These are phyloP conservation scores for Amphilophus citrinellus DNA, from an alignment of 2,113 vertebrate genomes.

Conservation along the genomic window DNA sequence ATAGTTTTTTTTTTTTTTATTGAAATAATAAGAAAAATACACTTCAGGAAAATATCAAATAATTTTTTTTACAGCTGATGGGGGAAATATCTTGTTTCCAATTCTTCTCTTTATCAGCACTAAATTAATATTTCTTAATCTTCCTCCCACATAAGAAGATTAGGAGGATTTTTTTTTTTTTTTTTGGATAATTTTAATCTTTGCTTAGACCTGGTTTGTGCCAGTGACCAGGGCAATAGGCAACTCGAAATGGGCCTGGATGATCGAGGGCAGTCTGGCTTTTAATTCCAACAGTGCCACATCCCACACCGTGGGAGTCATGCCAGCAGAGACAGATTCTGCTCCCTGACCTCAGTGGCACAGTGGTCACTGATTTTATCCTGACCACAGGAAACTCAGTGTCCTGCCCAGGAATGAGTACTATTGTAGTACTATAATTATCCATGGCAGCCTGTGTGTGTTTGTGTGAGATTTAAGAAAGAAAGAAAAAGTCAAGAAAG, in stretches of 20 bases:
- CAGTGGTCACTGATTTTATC: slow-evolving; percentile 52
- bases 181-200: slow-evolving; percentile 26
- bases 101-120: neutral
- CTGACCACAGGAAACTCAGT: slow-evolving; percentile 64
- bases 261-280: slow-evolving; percentile 12
- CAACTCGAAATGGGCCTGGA: slow-evolving; percentile 11
- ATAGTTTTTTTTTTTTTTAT: neutral
- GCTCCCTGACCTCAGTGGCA: slow-evolving; percentile 52
- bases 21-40: neutral
- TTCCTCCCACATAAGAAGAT: slow-evolving; percentile 33
- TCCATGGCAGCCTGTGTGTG: slow-evolving; percentile 2
- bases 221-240: slow-evolving; percentile 4
- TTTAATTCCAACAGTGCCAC: slow-evolving; percentile 34
- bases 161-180: slow-evolving; percentile 18
- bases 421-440: slow-evolving; percentile 64
- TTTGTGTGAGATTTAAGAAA: neutral
- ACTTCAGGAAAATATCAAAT: neutral
- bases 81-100: slow-evolving; percentile 33
- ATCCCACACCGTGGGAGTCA: slow-evolving; percentile 31
- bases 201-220: slow-evolving; percentile 24
- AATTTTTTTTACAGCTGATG: slow-evolving; percentile 21
- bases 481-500: neutral
- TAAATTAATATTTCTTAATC: slow-evolving; percentile 54
- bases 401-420: slow-evolving; percentile 56
- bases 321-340: slow-evolving; percentile 45